Evolutionary conservation across 2,113 vertebrate genomes (phyloP), one percentile per base, ranked within the genome.

Genomic region (Oryctolagus cuniculus): DNA sequence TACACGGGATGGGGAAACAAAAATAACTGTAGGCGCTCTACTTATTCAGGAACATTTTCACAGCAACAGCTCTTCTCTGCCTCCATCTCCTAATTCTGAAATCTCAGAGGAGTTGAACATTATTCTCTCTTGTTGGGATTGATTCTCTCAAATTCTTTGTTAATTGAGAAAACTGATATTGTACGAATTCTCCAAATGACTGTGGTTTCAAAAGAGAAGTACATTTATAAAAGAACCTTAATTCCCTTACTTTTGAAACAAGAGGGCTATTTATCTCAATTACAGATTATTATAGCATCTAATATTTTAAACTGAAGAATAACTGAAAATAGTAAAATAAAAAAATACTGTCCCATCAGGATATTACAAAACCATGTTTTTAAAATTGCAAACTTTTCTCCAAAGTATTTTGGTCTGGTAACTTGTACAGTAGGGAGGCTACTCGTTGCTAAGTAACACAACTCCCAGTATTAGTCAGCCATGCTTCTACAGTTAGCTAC

Each of bases 141-240:
- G 36, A 72, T 87, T 80, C 34, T 10, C 27, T 19, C 34, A 78
- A 80, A 53, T 82, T 83, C 29, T 84, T 86, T 44, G 8, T 38
- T 93, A 96, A 89, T 55, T 89, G 66, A 92, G 44, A 78, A 96
- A 96, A 67, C 77, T 88, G 49, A 81, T 92, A 89, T 64, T 89
- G 22, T 58, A 75, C 49, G 5, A 93, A 89, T 91, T 95, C 36
- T 69, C 58, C 74, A 86, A 94, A 91, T 82, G 31, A 73, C 31
- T 94, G 64, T 84, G 82, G 81, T 95, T 96, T 89, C 66, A 91
- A 90, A 91, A 87, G 36, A 93, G 31, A 70, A 29, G 51, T 49
- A 69, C 31, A 66, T 53, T 96, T 90, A 73, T 66, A 86, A 96
- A 94, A 92, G 6, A 90, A 96, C 27, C 83, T 93, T 90, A 96